A percentile compares a stretch with the other conserved stretches of the same genome.
Evolutionary conservation across 2,113 vertebrate genomes (phyloP).

Genomic region (Oreochromis aureus): DNA sequence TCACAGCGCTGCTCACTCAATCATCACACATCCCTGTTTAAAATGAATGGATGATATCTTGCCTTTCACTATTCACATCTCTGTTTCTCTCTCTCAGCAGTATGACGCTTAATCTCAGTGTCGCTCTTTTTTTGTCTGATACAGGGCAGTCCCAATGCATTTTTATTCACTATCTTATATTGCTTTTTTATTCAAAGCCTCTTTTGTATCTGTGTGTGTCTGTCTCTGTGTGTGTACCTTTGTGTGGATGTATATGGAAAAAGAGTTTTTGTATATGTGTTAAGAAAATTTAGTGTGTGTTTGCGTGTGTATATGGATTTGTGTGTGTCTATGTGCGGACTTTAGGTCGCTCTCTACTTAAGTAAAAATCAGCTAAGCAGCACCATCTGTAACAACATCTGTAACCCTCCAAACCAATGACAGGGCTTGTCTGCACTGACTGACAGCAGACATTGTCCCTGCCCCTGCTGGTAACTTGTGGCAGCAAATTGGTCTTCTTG

Average conservation of each 20-base stretch:
- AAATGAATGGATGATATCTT: slow-evolving; percentile 75
- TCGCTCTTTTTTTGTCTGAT: slow-evolving; percentile 56
- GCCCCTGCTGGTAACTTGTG: slow-evolving; percentile 25
- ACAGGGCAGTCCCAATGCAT: slow-evolving; percentile 56
- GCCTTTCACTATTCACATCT: slow-evolving; percentile 64
- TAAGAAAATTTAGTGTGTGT: not conserved
- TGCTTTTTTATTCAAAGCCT: slow-evolving; percentile 49
- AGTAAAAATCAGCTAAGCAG: slow-evolving; percentile 30
- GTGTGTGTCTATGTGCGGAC: not conserved
- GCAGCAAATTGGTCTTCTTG: slow-evolving; percentile 53
- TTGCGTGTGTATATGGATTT: not conserved
- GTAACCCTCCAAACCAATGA: slow-evolving; percentile 22
- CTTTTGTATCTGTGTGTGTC: slow-evolving; percentile 2
- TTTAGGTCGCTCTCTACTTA: not conserved
- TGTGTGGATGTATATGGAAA: not conserved
- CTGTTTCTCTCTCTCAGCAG: slow-evolving; percentile 49
- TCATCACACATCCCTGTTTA: slow-evolving; percentile 56
- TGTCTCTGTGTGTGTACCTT: not conserved
- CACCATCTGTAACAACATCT: slow-evolving; percentile 1
- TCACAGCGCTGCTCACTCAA: slow-evolving; percentile 48
- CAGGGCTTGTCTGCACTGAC: not conserved
- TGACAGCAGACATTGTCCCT: slow-evolving; percentile 53
- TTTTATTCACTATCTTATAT: slow-evolving; percentile 66
- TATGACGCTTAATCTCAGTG: slow-evolving; percentile 59
- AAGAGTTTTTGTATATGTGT: not conserved